Base-by-base conservation (phyloP, 2,113 vertebrate genomes). In the Athene noctua region DNA sequence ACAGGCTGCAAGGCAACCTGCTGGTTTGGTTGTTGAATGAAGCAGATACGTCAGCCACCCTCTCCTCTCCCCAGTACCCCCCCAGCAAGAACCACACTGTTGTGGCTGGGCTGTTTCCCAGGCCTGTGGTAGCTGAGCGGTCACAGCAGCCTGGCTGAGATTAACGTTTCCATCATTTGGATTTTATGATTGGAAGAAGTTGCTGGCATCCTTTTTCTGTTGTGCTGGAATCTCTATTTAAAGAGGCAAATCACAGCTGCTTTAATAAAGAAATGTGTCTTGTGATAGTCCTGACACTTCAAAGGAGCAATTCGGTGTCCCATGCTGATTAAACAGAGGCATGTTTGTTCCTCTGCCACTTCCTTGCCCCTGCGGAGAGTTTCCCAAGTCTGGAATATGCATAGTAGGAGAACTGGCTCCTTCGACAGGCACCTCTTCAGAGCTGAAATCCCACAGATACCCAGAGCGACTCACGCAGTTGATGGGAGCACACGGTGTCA, bases 381-480 rank as follows among this genome's bases (percentile, higher is more conserved):
- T 95, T 91, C 49, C 83, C 95, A 87, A 94, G 84, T 81, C 52
- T 79, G 91, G 70, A 81, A 91, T 86, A 85, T 13, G 30, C 73
- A 80, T 1, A 94, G 91, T n/a, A 49, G 91, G 91, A 95, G 70
- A 95, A 82, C 92, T 89, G 94, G 83, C 96, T 96, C 73, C 78
- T 29, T 46, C 54, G 57, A 5, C 4, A 75, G 80, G 46, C 66
- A 6, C 58, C 13, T 72, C 42, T 63, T 63, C 42, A 55, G 88
- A 51, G 57, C 90, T 86, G 59, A 38, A 73, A 47, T 46, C 34
- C 3, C 44, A 5, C 72, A 23, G 61, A 47, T 13, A 8, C 70
- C 62, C 81, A 16, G 72, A 63, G 73, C 9, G 51, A 67, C 58
- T 83, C 38, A 13, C 5, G 1, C 10, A 18, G 46, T 11, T 29